Percentiles rank a stretch among this genome's conserved stretches.
Conservation (phyloP, 2,888 invertebrate genomes). For the Nymphalis polychloros region DNA sequence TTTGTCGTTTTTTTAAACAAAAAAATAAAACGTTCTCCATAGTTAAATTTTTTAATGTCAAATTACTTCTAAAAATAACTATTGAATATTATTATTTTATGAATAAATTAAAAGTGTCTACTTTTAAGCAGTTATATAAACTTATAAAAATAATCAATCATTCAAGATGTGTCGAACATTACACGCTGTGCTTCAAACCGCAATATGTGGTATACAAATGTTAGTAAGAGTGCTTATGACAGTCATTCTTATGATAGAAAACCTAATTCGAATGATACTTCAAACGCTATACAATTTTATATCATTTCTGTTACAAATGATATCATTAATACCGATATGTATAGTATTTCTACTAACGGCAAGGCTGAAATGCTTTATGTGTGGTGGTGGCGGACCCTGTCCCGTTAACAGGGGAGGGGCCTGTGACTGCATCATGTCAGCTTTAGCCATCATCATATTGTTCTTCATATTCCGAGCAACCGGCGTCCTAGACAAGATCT, state of each 20-base stretch:
- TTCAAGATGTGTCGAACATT: conserved; percentile 67
- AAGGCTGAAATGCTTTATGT: conserved; percentile 64
- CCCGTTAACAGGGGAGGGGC: conserved; percentile 61
- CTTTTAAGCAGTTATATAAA: too few relatives aligned
- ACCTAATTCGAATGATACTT: conserved; percentile 64
- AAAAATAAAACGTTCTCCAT: too few relatives aligned
- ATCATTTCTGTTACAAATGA: conserved; percentile 65
- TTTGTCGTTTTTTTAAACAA: too few relatives aligned
- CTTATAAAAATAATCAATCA: conserved; percentile 43
- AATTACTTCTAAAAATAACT: too few relatives aligned
- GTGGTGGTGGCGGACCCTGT: conserved; percentile 66
- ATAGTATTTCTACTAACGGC: conserved; percentile 63
- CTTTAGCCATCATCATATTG: conserved; percentile 56
- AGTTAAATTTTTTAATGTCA: too few relatives aligned
- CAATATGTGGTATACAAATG: conserved; percentile 69
- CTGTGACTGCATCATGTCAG: conserved; percentile 67
- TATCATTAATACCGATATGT: conserved; percentile 69
- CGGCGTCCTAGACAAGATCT: conserved; percentile 64
- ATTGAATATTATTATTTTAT: too few relatives aligned
- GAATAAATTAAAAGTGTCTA: too few relatives aligned
- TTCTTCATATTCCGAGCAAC: conserved; percentile 65
- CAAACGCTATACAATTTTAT: conserved; percentile 70
- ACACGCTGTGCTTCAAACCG: conserved; percentile 56
- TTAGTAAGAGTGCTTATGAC: conserved; percentile 70
- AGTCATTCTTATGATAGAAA: conserved; percentile 67